These are phyloP conservation scores for Laterallus jamaicensis DNA, from an alignment of 2,113 vertebrate species.

Conservation along the genomic window DNA sequence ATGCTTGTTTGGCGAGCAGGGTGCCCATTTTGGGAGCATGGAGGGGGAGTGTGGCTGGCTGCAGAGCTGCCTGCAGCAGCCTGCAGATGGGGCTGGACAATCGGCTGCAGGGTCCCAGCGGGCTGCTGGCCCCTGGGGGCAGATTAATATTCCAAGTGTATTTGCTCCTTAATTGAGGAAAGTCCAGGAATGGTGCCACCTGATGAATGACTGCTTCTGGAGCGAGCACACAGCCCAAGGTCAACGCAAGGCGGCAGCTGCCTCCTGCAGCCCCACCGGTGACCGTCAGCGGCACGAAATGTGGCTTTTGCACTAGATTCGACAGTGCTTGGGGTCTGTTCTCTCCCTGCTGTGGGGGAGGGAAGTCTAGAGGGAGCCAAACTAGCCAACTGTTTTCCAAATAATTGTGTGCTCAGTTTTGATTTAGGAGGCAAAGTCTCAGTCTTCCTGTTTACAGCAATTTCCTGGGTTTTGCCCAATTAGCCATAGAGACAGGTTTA, in stretches of 20 bases:
- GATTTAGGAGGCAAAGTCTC: slow-evolving; percentile 52
- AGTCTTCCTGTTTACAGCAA: slow-evolving; percentile 67
- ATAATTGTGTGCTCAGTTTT: slow-evolving; percentile 37
- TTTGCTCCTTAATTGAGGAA: neutral
- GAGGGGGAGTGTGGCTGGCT: neutral
- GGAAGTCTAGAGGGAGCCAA: slow-evolving; percentile 30
- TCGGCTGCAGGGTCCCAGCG: neutral
- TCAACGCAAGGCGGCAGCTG: neutral
- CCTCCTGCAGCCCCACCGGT: neutral
- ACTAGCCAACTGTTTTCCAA: slow-evolving; percentile 36
- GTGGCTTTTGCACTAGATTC: neutral
- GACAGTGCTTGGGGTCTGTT: neutral
- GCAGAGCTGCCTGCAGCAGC: neutral
- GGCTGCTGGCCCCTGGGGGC: neutral
- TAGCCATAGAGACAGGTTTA: slow-evolving; percentile 60
- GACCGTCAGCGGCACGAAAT: neutral
- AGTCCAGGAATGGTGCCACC: neutral
- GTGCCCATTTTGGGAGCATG: rapidly evolving
- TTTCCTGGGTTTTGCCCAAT: slow-evolving; percentile 66
- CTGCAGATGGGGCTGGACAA: slow-evolving; percentile 29
- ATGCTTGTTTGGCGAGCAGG: rapidly evolving
- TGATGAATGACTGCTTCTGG: neutral
- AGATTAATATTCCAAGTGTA: neutral
- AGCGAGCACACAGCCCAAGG: neutral
- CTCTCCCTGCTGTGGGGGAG: neutral